A percentile compares a stretch with the other conserved stretches of the same genome.
Evolutionary conservation across 2,797 vertebrate species (phyloP).

Genomic region (Acanthurus tractus): DNA sequence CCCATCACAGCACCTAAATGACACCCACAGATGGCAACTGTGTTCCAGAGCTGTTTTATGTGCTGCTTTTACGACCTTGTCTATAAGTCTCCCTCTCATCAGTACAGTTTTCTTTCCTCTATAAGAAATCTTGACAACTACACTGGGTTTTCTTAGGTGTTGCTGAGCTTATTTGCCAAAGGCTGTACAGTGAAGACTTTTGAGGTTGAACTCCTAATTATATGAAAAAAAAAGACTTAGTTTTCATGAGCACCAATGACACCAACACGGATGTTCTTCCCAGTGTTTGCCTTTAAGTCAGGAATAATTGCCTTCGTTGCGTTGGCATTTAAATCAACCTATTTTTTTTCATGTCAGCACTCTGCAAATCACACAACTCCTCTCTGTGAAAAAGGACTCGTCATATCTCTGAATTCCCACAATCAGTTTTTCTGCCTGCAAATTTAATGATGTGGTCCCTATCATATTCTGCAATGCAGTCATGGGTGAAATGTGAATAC

Average conservation of each 20-base stretch:
- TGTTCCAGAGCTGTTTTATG: constrained; percentile 59
- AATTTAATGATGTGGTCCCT: constrained; percentile 73
- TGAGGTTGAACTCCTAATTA: constrained; percentile 19
- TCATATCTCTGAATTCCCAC: constrained; percentile 66
- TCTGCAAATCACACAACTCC: constrained; percentile 47
- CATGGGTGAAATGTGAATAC: constrained; percentile 78
- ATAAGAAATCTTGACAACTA: constrained; percentile 31
- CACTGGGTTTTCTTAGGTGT: neutral
- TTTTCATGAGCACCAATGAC: neutral
- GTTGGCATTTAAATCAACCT: constrained; percentile 59
- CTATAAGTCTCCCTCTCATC: constrained; percentile 34
- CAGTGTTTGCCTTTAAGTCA: constrained; percentile 41
- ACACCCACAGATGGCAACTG: constrained; percentile 69
- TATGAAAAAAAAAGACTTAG: neutral
- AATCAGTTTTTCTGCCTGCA: constrained; percentile 61
- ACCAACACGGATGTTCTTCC: constrained; percentile 14
- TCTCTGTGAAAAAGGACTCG: constrained; percentile 47
- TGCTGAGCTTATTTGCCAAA: constrained; percentile 20
- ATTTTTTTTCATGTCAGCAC: constrained; percentile 54
- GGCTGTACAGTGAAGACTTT: constrained; percentile 17
- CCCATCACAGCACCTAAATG: constrained; percentile 52
- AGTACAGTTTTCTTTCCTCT: constrained; percentile 24
- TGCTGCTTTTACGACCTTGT: constrained; percentile 47
- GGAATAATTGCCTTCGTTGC: constrained; percentile 47
- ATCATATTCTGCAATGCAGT: constrained; percentile 74